Base-by-base conservation (phyloP, 2,797 vertebrate species). In the Falco rusticolus region DNA sequence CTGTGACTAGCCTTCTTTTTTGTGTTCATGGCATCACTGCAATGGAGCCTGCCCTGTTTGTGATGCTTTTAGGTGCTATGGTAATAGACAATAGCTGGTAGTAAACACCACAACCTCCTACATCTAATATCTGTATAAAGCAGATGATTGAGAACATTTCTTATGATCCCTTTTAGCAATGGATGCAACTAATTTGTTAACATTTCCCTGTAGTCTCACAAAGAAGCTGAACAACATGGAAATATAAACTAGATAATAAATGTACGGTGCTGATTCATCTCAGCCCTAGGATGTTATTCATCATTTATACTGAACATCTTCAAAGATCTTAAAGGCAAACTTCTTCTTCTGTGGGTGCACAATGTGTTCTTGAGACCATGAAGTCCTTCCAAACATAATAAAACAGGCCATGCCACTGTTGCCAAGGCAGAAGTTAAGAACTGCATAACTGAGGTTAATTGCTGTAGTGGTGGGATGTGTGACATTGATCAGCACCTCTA, bases 181-280 rank as follows among this genome's bases (percentile, higher is more conserved):
- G 89, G 78, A 95, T 88, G 70, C 51, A 92, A 87, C 88, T 90
- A 83, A 89, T 60, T 88, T 65, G 82, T 88, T 91, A 94, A 80
- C 91, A 83, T 94, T 96, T 96, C 93, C 79, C 86, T 13, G 4
- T 45, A 93, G 94, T 80, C 93, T 91, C 71, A 84, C 86, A 65
- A 76, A 90, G 78, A 95, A 87, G 41, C 59, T 75, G 81, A 92
- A 79, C 41, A 71, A 77, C 47, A 19, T 51, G 14, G 60, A 95
- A 94, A 80, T 80, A 53, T 11, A 89, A 85, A 60, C 9, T 0
- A 0, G 71, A 50, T 90, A 83, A 92, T 80, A 92, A 89, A 80
- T 1, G 9, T 33, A 70, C 2, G 0, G 29, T 1, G 11, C 84
- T 79, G 81, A 84, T 80, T 79, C 66, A 37, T 84, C 77, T 92